Evolutionary conservation across 1,140 invertebrate species (phyloP), one percentile per base, ranked within the genome.

Genomic region (Drosophila tropicalis): DNA sequence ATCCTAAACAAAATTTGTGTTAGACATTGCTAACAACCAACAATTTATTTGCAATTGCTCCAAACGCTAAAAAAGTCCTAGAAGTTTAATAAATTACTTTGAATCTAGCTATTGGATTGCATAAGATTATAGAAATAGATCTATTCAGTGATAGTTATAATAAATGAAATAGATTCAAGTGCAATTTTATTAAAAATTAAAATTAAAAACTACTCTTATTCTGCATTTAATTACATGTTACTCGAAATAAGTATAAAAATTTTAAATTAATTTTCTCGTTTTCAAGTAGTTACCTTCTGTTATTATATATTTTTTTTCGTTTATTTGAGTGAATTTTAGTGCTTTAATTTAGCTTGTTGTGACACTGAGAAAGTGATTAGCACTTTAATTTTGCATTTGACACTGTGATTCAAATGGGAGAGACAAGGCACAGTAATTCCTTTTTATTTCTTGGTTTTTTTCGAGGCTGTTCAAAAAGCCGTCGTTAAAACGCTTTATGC

Each of bases 401-500:
- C 12, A 47, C 44, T 22, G 0, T 19, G 12, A 13, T 47, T 47
- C 7, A 9, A 17, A 9, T 9, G 15, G 0, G 41, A 51, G 44
- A 51, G 19, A 51, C 44, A 51, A 51, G 1, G 7, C 44, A 51
- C 44, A 51, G 6, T 7, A 9, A 47, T 47, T 47, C 44, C 17
- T 51, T 22, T 44, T 17, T 44, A 0, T 6, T 22, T 22, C 12
- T 51, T 9, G 6, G n/a, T 2, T 19, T 47, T 47, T 47, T 19
- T 47, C 15, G 44, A 22, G 44, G 44, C 44, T 19, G 15, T 51
- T 51, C 9, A 51, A 51, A 22, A 51, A 51, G 44, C 44, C 44
- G 44, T 51, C 44, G 44, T 22, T 51, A 51, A 51, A 47, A 47
- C 44, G 44, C 44, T 47, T 19, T 17, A 12, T 13, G 44, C 44